Evolutionary conservation across 2,888 invertebrate species (phyloP).

Genomic region (Nomada lathburiana): DNA sequence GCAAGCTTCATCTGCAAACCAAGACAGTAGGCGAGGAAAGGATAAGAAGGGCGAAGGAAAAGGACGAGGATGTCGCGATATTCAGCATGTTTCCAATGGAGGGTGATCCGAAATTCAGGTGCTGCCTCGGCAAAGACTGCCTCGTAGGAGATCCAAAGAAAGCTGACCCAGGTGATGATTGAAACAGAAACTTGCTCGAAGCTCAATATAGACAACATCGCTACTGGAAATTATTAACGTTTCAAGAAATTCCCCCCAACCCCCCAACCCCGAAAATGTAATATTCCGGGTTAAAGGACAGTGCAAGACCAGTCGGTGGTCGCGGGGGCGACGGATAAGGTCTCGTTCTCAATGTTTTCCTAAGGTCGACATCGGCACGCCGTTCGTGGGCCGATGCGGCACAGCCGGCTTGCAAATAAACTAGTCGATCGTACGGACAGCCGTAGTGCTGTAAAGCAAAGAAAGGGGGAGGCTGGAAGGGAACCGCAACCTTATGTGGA

Average conservation of each 20-base stretch:
- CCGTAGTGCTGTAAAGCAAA: conserved; percentile 34
- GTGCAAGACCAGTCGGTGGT: conserved; percentile 28
- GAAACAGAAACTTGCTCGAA: background rate
- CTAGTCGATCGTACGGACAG: conserved; percentile 59
- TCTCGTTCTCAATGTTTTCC: conserved; percentile 63
- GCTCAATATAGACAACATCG: too few relatives aligned
- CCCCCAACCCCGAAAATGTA: too few relatives aligned
- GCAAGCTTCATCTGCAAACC: conserved; percentile 89
- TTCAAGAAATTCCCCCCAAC: too few relatives aligned
- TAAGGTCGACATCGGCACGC: conserved; percentile 65
- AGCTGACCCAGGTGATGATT: conserved; percentile 90
- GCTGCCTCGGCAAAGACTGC: conserved; percentile 91
- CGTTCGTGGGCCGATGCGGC: conserved; percentile 75
- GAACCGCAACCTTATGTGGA: conserved; percentile 74
- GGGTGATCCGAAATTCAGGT: conserved; percentile 90
- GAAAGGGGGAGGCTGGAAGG: conserved; percentile 42
- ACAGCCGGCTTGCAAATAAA: conserved; percentile 48
- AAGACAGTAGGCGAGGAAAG: conserved; percentile 94
- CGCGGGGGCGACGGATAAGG: conserved; percentile 63
- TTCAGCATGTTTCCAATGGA: conserved; percentile 93
- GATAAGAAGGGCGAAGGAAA: conserved; percentile 91
- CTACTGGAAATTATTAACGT: too few relatives aligned
- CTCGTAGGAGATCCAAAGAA: conserved; percentile 91
- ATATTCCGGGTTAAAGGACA: too few relatives aligned
- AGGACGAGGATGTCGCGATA: conserved; percentile 95